These are phyloP conservation scores for Leptogaster cylindrica DNA, from an alignment of 2,888 invertebrate genomes.

Conservation along the genomic window DNA sequence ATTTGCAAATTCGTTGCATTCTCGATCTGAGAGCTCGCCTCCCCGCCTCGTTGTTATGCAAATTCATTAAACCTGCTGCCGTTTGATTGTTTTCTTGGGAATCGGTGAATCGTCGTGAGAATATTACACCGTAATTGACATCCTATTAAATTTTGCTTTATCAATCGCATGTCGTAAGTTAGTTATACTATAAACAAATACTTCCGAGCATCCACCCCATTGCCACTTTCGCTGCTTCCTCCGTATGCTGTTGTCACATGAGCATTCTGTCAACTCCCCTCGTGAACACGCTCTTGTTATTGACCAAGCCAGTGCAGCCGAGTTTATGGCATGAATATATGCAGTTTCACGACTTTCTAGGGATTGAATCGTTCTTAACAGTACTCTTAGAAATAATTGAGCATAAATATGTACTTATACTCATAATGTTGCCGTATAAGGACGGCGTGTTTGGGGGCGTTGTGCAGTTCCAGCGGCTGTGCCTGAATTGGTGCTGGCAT, in stretches of 20 bases:
- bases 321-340: conserved; percentile 85
- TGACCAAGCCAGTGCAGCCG: conserved; percentile 88
- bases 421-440: conserved; percentile 83
- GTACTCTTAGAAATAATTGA: neutral
- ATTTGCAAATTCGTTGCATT: conserved; percentile 90
- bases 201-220: conserved; percentile 95
- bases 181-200: conserved; percentile 52
- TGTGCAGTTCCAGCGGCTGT: conserved; percentile 87
- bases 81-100: conserved; percentile 76
- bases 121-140: conserved; percentile 82
- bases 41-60: conserved; percentile 93
- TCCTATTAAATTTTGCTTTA: conserved; percentile 63
- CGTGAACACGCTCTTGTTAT: conserved; percentile 86
- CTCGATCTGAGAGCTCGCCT: conserved; percentile 77
- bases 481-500: conserved; percentile 87
- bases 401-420: no score
- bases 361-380: conserved; percentile 7
- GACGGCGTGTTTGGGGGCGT: conserved; percentile 65
- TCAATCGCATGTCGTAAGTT: neutral
- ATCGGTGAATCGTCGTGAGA: conserved; percentile 87
- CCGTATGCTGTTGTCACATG: conserved; percentile 83
- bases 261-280: conserved; percentile 86
- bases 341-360: conserved; percentile 88
- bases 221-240: conserved; percentile 81
- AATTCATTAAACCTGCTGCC: conserved; percentile 82